phyloP scores from a whole-genome alignment of 2,797 vertebrate species.

The Chaunax sp. region DNA sequence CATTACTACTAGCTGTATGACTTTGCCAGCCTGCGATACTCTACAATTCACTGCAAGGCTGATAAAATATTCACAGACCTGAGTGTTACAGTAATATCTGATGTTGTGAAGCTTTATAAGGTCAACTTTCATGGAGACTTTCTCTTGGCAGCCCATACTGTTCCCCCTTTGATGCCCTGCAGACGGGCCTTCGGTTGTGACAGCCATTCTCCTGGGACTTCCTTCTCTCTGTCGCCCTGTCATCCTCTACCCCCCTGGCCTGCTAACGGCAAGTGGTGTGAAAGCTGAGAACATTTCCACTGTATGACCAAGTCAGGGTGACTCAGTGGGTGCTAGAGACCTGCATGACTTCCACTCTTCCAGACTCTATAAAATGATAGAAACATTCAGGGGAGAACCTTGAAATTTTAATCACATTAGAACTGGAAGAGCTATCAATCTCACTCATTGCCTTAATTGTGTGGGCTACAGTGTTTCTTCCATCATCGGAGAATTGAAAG shows the following conservation, averaged over 20 bases:
- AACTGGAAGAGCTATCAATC: constrained; percentile 79
- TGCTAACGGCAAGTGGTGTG: constrained; percentile 55
- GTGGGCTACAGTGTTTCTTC: constrained; percentile 34
- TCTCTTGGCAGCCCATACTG: constrained; percentile 46
- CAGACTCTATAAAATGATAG: constrained; percentile 73
- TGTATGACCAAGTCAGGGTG: constrained; percentile 50
- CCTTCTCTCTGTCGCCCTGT: constrained; percentile 48
- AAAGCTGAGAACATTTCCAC: constrained; percentile 58
- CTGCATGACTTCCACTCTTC: constrained; percentile 28
- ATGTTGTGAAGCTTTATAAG: constrained; percentile 68
- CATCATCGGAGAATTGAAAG: constrained; percentile 37
- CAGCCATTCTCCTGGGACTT: constrained; percentile 59
- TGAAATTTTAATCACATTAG: constrained; percentile 79
- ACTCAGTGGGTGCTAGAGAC: constrained; percentile 61
- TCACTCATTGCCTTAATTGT: constrained; percentile 34
- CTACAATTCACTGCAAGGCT: constrained; percentile 55
- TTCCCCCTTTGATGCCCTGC: constrained; percentile 56
- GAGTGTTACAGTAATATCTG: constrained; percentile 67
- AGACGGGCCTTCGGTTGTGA: constrained; percentile 60
- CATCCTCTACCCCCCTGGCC: constrained; percentile 44
- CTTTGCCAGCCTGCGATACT: constrained; percentile 34
- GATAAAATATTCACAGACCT: constrained; percentile 69
- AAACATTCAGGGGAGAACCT: constrained; percentile 55
- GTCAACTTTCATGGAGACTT: constrained; percentile 63
- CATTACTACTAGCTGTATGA: constrained; percentile 31